Evolutionary conservation across 1,140 invertebrate genomes (phyloP).

Genomic region (Heliothis subflexa): DNA sequence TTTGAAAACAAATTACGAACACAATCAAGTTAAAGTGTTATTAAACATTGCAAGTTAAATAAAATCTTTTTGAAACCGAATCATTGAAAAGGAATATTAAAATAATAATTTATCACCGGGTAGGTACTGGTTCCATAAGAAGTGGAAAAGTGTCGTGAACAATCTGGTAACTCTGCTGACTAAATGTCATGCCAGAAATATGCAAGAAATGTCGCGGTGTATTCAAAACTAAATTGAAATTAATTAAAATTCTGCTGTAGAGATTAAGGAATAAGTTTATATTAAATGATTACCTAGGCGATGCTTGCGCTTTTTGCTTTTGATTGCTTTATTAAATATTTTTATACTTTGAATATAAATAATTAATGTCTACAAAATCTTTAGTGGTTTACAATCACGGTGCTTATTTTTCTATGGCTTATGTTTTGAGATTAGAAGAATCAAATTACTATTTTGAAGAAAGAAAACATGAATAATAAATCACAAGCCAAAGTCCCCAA

Average conservation of each 20-base stretch:
- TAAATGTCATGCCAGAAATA: not conserved
- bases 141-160: not conserved
- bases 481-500: constrained; percentile 51
- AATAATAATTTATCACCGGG: not conserved
- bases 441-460: constrained; percentile 2
- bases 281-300: constrained; percentile 9
- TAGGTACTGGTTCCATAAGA: not conserved
- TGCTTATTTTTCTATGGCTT: not conserved
- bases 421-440: not conserved
- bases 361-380: not conserved
- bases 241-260: constrained; percentile 7
- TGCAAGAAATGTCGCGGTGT: constrained; percentile 13
- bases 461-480: constrained; percentile 45
- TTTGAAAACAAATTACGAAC: too few species aligned
- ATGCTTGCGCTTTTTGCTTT: not conserved
- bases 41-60: too few species aligned
- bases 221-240: constrained; percentile 7
- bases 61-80: too few species aligned
- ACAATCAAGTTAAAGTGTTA: too few species aligned
- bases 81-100: not conserved
- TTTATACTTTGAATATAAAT: not conserved
- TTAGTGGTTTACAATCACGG: not conserved
- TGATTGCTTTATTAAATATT: not conserved
- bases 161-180: not conserved
- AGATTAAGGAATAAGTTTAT: constrained; percentile 6